phyloP scores from a whole-genome alignment of 2,113 vertebrate species.

The Dolichotis patagonum region DNA sequence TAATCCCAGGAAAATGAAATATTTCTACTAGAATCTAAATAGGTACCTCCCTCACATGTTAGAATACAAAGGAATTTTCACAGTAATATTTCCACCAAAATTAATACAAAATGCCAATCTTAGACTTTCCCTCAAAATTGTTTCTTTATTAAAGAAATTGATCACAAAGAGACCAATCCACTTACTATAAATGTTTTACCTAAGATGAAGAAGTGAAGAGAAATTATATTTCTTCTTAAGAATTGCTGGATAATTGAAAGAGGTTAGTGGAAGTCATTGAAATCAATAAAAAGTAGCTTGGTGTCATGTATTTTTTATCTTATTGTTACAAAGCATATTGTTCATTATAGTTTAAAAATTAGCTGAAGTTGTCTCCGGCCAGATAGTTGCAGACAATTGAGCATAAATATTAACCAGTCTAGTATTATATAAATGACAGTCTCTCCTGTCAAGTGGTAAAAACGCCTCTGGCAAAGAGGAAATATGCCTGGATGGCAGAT shows the following conservation, averaged over 20 bases:
- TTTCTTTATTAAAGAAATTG: background rate
- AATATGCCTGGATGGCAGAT: background rate
- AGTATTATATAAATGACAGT: background rate
- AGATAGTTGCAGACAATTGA: background rate
- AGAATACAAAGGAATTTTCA: background rate
- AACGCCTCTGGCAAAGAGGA: conserved; percentile 51
- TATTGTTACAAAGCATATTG: conserved; percentile 21
- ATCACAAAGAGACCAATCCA: background rate
- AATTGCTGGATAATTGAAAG: background rate
- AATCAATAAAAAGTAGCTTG: background rate
- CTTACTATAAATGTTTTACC: background rate
- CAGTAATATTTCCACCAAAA: background rate
- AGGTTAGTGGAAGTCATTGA: conserved; percentile 24
- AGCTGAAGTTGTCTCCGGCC: background rate
- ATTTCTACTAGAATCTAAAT: background rate
- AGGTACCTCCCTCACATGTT: background rate
- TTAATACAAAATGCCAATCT: background rate
- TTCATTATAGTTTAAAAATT: conserved; percentile 23
- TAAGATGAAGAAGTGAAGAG: background rate
- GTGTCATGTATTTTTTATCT: background rate
- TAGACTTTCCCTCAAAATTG: background rate
- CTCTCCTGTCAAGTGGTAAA: conserved; percentile 51
- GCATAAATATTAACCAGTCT: conserved; percentile 50
- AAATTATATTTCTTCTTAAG: background rate
- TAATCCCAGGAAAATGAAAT: background rate